Evolutionary conservation across 2,888 invertebrate species (phyloP).

Genomic region (Hypolimnas misippus): DNA sequence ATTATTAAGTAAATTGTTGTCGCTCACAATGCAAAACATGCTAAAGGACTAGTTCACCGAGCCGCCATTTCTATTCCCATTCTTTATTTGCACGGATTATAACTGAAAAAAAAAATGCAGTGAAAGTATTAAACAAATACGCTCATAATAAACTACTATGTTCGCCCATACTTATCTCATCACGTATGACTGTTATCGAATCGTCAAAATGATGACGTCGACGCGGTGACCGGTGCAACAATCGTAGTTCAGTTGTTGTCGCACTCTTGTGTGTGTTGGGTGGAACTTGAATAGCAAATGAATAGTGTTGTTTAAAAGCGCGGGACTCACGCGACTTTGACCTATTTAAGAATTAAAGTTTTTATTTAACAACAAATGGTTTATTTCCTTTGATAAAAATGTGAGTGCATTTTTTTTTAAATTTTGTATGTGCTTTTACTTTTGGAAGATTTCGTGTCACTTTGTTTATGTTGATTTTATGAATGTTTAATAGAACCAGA

Average conservation of each 20-base stretch:
- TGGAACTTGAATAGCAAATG: slow-evolving; percentile 28
- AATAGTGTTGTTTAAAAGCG: slow-evolving; percentile 28
- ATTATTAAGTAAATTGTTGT: too few relatives aligned
- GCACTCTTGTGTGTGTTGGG: slow-evolving; percentile 35
- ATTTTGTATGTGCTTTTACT: slow-evolving; percentile 6
- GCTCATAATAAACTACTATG: slow-evolving; percentile 6
- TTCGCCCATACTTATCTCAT: slow-evolving; percentile 34
- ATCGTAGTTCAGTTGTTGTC: slow-evolving; percentile 39
- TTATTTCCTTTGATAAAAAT: slow-evolving; percentile 3
- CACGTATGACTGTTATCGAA: slow-evolving; percentile 34
- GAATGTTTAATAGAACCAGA: not conserved
- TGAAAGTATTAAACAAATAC: not conserved
- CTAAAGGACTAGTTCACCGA: too few relatives aligned
- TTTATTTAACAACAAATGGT: slow-evolving; percentile 20
- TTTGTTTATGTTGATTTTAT: not conserved
- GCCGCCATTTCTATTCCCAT: too few relatives aligned
- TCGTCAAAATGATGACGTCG: slow-evolving; percentile 9
- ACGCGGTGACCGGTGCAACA: slow-evolving; percentile 25
- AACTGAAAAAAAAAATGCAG: not conserved
- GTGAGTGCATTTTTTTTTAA: slow-evolving; percentile 24
- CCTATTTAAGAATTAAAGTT: slow-evolving; percentile 15
- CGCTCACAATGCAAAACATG: too few relatives aligned
- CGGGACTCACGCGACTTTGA: slow-evolving; percentile 21
- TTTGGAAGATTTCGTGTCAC: not conserved
- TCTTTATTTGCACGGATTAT: too few relatives aligned